Conservation (phyloP, 92 coral and sea anemone genomes). For the Hydrozoanthus gracilis region DNA sequence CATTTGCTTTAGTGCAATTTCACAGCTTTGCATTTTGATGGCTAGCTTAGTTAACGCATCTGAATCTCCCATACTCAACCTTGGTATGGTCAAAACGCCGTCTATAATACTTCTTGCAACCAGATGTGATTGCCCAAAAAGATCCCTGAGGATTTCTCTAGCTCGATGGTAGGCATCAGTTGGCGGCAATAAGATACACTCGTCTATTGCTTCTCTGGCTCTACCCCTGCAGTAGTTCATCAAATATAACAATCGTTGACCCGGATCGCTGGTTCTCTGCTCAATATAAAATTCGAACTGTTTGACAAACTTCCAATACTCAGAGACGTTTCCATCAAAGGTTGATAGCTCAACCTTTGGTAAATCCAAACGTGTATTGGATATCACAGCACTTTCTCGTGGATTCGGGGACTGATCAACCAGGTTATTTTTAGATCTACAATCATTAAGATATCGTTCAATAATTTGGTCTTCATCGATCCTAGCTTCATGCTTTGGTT, state of each 20-base stretch:
- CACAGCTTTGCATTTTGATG: neutral
- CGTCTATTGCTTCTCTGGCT: neutral
- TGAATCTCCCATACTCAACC: too few species aligned
- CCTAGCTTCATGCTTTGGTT: neutral
- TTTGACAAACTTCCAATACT: neutral
- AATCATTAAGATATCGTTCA: too few species aligned
- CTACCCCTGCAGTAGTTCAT: neutral
- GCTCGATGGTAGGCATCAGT: neutral
- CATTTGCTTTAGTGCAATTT: neutral
- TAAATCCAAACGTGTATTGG: neutral
- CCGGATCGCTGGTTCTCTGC: neutral
- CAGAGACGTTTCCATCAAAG: neutral
- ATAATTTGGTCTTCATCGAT: too few species aligned
- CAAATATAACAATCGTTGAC: neutral
- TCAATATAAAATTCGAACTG: neutral
- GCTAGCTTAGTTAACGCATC: neutral
- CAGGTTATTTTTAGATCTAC: too few species aligned
- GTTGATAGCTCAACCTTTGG: neutral
- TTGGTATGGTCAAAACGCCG: neutral
- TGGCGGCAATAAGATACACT: neutral
- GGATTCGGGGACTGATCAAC: too few species aligned
- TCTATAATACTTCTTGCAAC: neutral
- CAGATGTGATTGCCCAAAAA: neutral
- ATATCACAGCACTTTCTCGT: too few species aligned
- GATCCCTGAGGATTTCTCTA: neutral